phyloP scores from a whole-genome alignment of 2,888 invertebrate species.

The Meiosimyza platycephala region DNA sequence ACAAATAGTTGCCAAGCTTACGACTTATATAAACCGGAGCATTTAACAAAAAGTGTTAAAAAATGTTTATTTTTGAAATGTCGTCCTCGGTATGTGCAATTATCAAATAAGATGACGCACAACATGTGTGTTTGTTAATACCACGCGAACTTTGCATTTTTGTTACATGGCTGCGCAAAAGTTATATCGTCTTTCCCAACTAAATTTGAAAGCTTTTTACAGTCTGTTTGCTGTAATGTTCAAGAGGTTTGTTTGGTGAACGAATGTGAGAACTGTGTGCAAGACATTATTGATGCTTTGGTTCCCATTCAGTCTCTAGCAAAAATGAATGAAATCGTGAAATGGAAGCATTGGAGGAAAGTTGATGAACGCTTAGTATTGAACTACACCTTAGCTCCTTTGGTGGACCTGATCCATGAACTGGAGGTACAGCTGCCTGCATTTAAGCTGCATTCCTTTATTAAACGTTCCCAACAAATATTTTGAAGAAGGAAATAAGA shows the following conservation, averaged over 20 bases:
- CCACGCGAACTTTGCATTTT: conserved; percentile 38
- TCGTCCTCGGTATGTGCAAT: no score
- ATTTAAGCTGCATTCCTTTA: conserved; percentile 39
- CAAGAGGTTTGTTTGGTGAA: conserved; percentile 30
- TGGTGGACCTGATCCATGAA: conserved; percentile 36
- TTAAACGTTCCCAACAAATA: conserved; percentile 34
- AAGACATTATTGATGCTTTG: conserved; percentile 32
- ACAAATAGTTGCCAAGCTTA: conserved; percentile 37
- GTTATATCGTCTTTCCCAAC: conserved; percentile 36
- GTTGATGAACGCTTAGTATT: conserved; percentile 37
- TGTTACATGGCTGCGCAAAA: conserved; percentile 34
- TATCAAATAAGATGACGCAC: neutral
- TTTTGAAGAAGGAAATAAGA: conserved; percentile 34
- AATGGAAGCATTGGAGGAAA: conserved; percentile 39
- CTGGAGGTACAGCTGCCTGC: conserved; percentile 37
- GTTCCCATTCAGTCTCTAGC: conserved; percentile 30
- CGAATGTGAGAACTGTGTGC: conserved; percentile 34
- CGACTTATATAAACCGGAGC: conserved; percentile 35
- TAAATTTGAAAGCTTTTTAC: conserved; percentile 37
- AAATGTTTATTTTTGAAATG: no score
- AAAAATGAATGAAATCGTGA: conserved; percentile 32
- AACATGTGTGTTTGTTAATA: conserved; percentile 39
- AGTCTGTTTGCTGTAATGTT: conserved; percentile 35
- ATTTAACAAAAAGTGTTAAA: conserved; percentile 3
- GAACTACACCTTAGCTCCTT: conserved; percentile 32